Percentiles rank a stretch among this genome's conserved stretches.
These are phyloP conservation scores for Pandemis corylana DNA, from an alignment of 2,888 invertebrate genomes.

Conservation along the genomic window DNA sequence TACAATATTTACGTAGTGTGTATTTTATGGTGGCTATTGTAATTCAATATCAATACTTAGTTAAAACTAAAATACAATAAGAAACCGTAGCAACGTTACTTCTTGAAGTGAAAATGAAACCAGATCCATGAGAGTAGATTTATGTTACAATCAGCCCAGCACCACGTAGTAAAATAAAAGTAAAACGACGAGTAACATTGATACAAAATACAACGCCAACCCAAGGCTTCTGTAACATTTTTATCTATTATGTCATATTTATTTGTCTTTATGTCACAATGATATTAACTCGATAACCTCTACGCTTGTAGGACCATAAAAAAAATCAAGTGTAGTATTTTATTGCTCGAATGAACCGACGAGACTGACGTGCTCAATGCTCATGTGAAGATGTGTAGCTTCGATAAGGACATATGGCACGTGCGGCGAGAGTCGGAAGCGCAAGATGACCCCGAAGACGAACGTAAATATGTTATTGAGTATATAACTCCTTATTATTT, in stretches of 20 bases:
- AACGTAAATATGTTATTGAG: constrained; percentile 36
- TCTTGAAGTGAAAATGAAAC: too few relatives aligned
- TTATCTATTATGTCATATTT: background rate
- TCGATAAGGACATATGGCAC: constrained; percentile 80
- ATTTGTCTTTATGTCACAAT: constrained; percentile 24
- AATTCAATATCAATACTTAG: background rate
- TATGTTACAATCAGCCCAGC: background rate
- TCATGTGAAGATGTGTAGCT: constrained; percentile 73
- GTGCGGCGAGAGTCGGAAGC: constrained; percentile 66
- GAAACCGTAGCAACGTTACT: too few relatives aligned
- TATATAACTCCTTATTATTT: background rate
- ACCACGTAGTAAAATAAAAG: background rate
- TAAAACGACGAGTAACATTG: background rate
- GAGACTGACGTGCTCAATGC: constrained; percentile 22
- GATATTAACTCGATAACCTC: constrained; percentile 21
- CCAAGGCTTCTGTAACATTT: background rate
- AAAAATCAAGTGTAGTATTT: constrained; percentile 34
- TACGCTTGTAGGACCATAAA: background rate
- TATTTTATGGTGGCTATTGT: background rate
- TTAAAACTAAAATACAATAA: background rate
- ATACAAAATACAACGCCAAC: background rate
- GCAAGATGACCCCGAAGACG: constrained; percentile 53
- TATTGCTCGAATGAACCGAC: constrained; percentile 21
- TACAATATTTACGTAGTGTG: background rate
- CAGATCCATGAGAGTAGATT: background rate